Conservation (phyloP, 2,797 vertebrate genomes). For the Lepus oiostolus region DNA sequence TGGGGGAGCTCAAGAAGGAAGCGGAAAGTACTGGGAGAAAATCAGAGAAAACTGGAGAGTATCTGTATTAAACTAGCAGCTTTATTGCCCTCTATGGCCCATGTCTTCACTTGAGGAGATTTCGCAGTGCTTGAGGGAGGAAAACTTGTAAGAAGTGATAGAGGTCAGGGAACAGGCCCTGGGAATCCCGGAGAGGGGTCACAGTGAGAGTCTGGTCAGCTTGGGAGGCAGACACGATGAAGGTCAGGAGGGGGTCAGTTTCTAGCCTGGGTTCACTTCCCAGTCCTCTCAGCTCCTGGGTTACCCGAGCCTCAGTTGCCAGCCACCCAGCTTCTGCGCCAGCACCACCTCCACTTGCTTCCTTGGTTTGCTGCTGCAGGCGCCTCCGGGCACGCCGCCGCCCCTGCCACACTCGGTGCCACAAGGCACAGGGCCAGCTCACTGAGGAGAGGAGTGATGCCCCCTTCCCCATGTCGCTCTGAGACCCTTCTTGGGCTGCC, state of each 20-base stretch:
- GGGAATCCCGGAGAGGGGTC: slow-evolving; percentile 82
- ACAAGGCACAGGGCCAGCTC: slow-evolving; percentile 90
- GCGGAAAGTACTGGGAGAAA: background rate
- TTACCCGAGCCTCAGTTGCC: slow-evolving; percentile 92
- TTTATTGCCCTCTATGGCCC: slow-evolving; percentile 71
- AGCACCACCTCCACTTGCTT: background rate
- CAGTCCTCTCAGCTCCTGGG: slow-evolving; percentile 88
- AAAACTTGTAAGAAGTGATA: slow-evolving; percentile 94
- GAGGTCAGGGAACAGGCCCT: slow-evolving; percentile 91
- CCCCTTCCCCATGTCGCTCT: slow-evolving; percentile 74
- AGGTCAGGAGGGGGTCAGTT: slow-evolving; percentile 87
- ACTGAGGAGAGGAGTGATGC: slow-evolving; percentile 27
- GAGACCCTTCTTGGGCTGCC: background rate
- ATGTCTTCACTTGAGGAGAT: slow-evolving; percentile 64
- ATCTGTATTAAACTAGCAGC: slow-evolving; percentile 65
- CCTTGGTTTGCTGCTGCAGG: slow-evolving; percentile 87
- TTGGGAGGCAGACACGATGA: slow-evolving; percentile 86
- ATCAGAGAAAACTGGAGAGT: background rate
- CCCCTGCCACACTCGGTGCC: slow-evolving; percentile 93
- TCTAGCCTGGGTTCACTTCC: background rate
- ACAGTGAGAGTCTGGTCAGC: slow-evolving; percentile 87
- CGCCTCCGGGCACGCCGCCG: slow-evolving; percentile 92
- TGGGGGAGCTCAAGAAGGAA: background rate
- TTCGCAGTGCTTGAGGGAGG: slow-evolving; percentile 88
- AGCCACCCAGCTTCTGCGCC: slow-evolving; percentile 83